Conservation (phyloP, 1,140 invertebrate species). For the Mercenaria mercenaria region DNA sequence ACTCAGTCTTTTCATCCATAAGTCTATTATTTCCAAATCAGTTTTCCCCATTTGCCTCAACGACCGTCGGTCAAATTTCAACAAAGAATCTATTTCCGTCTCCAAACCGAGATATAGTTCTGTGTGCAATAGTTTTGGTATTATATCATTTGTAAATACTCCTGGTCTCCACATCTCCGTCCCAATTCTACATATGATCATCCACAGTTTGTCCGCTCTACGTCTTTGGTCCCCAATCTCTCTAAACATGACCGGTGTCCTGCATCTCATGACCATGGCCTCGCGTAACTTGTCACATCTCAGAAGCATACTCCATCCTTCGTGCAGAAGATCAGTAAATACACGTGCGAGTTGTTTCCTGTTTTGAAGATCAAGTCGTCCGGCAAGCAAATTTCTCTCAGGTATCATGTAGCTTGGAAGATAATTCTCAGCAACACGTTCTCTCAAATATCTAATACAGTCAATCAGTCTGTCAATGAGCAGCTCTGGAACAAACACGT, state of each 20-base stretch:
- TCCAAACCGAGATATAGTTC: not conserved
- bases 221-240: not conserved
- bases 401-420: no score
- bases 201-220: not conserved
- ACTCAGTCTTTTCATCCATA: not conserved
- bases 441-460: not conserved
- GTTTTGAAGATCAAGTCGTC: not conserved
- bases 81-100: not conserved
- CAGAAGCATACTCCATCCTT: not conserved
- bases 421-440: not conserved
- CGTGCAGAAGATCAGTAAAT: not conserved
- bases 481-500: not conserved
- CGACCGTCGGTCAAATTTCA: not conserved
- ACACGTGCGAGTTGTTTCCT: not conserved
- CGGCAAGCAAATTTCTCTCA: constrained; percentile 25
- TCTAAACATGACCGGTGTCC: not conserved
- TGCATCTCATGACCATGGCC: not conserved
- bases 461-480: constrained; percentile 11
- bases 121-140: not conserved
- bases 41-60: not conserved
- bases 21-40: not conserved
- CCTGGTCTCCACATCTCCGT: not conserved
- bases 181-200: not conserved
- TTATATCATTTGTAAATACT: not conserved
- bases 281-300: not conserved